A percentile compares a stretch with the other conserved stretches of the same genome.
Evolutionary conservation across 1,140 invertebrate genomes (phyloP).

Genomic region (Heliothis subflexa): DNA sequence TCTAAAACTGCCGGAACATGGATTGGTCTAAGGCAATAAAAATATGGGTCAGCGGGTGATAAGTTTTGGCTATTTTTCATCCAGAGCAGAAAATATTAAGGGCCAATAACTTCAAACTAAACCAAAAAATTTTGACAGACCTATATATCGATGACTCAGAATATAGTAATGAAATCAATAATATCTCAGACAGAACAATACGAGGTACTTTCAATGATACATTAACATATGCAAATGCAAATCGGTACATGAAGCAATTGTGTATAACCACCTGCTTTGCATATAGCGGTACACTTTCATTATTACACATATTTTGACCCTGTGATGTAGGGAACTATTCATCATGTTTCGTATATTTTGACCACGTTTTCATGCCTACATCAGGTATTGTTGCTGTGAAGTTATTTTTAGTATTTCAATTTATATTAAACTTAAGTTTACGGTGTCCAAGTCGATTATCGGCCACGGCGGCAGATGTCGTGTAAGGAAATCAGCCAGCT

Average conservation of each 20-base stretch:
- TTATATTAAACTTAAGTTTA: not conserved
- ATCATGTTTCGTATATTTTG: not conserved
- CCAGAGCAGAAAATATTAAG: too few species aligned
- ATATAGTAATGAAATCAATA: not conserved
- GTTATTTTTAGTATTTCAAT: not conserved
- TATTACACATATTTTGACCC: not conserved
- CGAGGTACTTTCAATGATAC: not conserved
- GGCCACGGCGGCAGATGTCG: too few species aligned
- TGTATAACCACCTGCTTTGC: constrained; percentile 9
- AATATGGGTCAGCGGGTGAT: too few species aligned
- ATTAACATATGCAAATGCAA: not conserved
- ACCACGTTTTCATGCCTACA: not conserved
- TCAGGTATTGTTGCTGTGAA: too few species aligned
- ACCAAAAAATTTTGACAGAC: not conserved
- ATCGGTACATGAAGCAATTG: not conserved
- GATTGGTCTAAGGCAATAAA: too few species aligned
- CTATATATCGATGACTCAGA: not conserved
- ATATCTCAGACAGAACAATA: not conserved
- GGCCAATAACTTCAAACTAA: too few species aligned
- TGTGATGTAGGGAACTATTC: not conserved
- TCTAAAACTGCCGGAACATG: too few species aligned
- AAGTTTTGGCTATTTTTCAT: too few species aligned
- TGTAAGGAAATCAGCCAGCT: too few species aligned
- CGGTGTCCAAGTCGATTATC: too few species aligned
- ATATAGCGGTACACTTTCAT: constrained; percentile 4